These are phyloP conservation scores for Argopecten irradians DNA, from an alignment of 1,140 invertebrate genomes.

Conservation along the genomic window DNA sequence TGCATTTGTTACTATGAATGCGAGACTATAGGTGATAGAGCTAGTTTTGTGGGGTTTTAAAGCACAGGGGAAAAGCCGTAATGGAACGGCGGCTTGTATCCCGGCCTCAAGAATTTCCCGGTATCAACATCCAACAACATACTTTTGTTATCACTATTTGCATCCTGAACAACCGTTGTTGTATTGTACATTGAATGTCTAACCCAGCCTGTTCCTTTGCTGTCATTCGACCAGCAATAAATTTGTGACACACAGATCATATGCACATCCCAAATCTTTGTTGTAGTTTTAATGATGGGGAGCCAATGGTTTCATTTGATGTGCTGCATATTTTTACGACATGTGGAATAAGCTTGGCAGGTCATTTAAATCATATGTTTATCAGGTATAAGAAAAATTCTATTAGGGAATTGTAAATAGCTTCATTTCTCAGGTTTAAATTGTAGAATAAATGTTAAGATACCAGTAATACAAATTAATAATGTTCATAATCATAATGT, in stretches of 20 bases:
- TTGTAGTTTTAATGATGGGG: background rate
- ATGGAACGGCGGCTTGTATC: background rate
- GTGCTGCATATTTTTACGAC: slow-evolving; percentile 17
- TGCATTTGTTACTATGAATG: background rate
- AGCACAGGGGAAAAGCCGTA: background rate
- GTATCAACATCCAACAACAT: background rate
- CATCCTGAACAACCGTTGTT: background rate
- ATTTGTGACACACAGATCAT: background rate
- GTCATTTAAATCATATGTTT: background rate
- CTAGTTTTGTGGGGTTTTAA: slow-evolving; percentile 1
- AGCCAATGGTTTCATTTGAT: background rate
- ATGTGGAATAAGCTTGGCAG: background rate
- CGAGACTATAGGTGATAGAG: background rate
- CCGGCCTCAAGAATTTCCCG: background rate
- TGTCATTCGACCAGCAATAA: background rate
- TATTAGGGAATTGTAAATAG: too few species aligned
- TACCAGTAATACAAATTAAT: too few species aligned
- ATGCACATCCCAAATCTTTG: slow-evolving; percentile 6
- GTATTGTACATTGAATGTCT: background rate
- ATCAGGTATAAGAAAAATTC: too few species aligned
- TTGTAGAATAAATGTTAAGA: too few species aligned
- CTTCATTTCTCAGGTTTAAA: too few species aligned
- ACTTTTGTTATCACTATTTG: background rate
- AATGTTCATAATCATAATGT: too few species aligned
- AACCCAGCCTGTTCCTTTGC: background rate